Conservation (phyloP, 1,140 invertebrate species). For the Aphelinus atriplicis region DNA sequence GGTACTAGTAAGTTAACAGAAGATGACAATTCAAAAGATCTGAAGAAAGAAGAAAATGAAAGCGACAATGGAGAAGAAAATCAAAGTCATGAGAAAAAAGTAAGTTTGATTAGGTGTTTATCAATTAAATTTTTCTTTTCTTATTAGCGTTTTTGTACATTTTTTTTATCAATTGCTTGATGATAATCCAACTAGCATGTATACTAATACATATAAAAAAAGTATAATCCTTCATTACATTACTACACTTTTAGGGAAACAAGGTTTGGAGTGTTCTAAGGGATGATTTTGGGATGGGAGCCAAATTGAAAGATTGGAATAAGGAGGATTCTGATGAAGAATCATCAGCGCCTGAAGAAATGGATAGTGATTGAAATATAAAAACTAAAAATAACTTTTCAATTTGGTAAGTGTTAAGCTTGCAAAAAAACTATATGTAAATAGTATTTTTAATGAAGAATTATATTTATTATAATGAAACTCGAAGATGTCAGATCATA, state of each 20-base stretch:
- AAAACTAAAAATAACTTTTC: slow-evolving; percentile 31
- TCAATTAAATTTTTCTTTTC: slow-evolving; percentile 59
- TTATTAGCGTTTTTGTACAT: not conserved
- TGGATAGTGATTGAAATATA: slow-evolving; percentile 49
- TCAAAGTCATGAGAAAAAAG: slow-evolving; percentile 26
- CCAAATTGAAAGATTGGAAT: slow-evolving; percentile 92
- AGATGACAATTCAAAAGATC: slow-evolving; percentile 43
- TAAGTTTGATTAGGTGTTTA: slow-evolving; percentile 65
- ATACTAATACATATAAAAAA: not conserved
- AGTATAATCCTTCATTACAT: slow-evolving; percentile 4
- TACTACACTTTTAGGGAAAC: slow-evolving; percentile 46
- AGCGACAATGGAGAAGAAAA: not conserved
- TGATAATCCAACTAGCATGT: too few relatives aligned
- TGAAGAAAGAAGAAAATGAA: slow-evolving; percentile 38
- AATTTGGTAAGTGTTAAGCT: slow-evolving; percentile 20
- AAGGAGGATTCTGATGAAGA: slow-evolving; percentile 68
- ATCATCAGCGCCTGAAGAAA: slow-evolving; percentile 52
- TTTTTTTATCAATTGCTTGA: not conserved
- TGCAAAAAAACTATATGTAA: not conserved
- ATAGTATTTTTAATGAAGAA: slow-evolving; percentile 14
- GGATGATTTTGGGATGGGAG: slow-evolving; percentile 89
- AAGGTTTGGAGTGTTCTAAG: slow-evolving; percentile 71
- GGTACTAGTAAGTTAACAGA: slow-evolving; percentile 66
- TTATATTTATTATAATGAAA: slow-evolving; percentile 35
- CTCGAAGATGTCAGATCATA: slow-evolving; percentile 14